These are phyloP conservation scores for Ectemnius lituratus DNA, from an alignment of 2,888 invertebrate species.

Conservation along the genomic window DNA sequence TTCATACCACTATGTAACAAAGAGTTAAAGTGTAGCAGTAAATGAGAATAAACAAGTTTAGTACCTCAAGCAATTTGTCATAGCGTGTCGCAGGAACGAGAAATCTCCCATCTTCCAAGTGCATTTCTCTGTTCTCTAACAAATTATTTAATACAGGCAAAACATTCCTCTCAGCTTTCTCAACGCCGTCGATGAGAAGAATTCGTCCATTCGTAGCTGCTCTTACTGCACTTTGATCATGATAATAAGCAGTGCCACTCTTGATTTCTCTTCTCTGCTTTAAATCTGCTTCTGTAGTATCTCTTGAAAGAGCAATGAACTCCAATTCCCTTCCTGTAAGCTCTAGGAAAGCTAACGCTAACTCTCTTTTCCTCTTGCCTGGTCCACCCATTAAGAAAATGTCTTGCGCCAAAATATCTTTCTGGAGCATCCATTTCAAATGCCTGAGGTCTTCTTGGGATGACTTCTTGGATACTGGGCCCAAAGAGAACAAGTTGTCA, in stretches of 20 bases:
- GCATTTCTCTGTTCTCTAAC: slow-evolving; percentile 98
- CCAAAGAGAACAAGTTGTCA: background rate
- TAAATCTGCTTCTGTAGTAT: slow-evolving; percentile 97
- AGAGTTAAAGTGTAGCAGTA: no score
- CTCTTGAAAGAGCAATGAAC: slow-evolving; percentile 95
- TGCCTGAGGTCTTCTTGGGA: slow-evolving; percentile 88
- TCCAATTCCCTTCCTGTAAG: slow-evolving; percentile 93
- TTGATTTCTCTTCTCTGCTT: slow-evolving; percentile 97
- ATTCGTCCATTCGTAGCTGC: slow-evolving; percentile 94
- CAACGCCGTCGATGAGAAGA: slow-evolving; percentile 95
- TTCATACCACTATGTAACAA: no score
- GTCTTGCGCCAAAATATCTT: slow-evolving; percentile 94
- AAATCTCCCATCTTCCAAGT: slow-evolving; percentile 97
- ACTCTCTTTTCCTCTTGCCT: slow-evolving; percentile 88
- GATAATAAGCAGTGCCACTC: slow-evolving; percentile 91
- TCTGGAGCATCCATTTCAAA: slow-evolving; percentile 97
- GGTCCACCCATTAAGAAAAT: slow-evolving; percentile 96
- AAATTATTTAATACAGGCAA: slow-evolving; percentile 97
- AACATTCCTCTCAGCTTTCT: slow-evolving; percentile 98
- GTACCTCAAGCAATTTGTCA: slow-evolving; percentile 91
- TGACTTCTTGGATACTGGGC: slow-evolving; percentile 72
- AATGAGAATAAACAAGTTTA: slow-evolving; percentile 8
- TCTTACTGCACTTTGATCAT: slow-evolving; percentile 96
- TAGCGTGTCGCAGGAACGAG: slow-evolving; percentile 93
- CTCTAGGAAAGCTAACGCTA: slow-evolving; percentile 94